Evolutionary conservation across 2,113 vertebrate species (phyloP).

Genomic region (Pseudolaguvia tuberculata): DNA sequence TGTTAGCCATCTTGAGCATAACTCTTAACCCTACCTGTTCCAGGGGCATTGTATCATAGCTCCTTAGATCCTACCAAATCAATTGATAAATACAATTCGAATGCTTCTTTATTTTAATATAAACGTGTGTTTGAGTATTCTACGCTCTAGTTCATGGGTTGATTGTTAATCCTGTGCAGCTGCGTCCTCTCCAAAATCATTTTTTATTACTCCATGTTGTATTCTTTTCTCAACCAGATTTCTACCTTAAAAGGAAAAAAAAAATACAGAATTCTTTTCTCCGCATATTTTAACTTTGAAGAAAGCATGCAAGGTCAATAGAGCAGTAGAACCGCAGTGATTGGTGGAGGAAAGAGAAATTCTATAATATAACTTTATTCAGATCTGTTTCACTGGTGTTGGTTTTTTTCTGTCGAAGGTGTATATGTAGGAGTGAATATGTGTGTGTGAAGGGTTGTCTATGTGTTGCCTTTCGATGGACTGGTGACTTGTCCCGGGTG

Average conservation of each 20-base stretch:
- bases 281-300: not conserved
- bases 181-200: not conserved
- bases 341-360: not conserved
- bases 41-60: too few species aligned
- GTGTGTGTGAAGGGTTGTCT: too few species aligned
- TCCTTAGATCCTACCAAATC: too few species aligned
- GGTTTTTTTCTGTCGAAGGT: too few species aligned
- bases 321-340: not conserved
- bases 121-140: not conserved
- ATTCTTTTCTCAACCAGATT: not conserved
- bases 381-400: too few species aligned
- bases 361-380: not conserved
- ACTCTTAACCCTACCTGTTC: too few species aligned
- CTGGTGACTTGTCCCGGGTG: too few species aligned
- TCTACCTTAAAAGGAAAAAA: not conserved
- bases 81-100: too few species aligned
- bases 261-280: not conserved
- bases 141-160: not conserved
- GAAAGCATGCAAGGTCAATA: not conserved
- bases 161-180: not conserved
- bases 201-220: not conserved
- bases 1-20: too few species aligned
- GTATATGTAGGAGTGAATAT: too few species aligned
- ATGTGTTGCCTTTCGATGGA: too few species aligned
- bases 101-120: too few species aligned